Percentiles rank a stretch among this genome's conserved stretches.
phyloP scores from a whole-genome alignment of 2,797 vertebrate genomes.

The Ctenopoma kingsleyae region DNA sequence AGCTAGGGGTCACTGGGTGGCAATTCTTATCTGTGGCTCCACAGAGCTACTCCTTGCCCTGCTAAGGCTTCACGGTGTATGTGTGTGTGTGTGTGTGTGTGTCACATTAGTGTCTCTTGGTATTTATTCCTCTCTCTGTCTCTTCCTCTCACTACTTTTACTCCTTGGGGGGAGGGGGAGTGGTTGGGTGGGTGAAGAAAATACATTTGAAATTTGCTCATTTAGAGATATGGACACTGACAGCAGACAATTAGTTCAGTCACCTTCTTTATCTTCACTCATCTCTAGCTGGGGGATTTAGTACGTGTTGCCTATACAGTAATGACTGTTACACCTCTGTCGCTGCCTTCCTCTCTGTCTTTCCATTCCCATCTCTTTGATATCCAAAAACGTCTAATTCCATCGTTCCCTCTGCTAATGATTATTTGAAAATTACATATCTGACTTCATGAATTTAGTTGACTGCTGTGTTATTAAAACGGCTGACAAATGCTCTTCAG shows the following conservation, averaged over 20 bases:
- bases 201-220: constrained; percentile 76
- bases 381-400: constrained; percentile 59
- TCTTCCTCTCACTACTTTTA: constrained; percentile 24
- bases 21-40: constrained; percentile 44
- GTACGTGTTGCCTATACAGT: constrained; percentile 43
- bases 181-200: constrained; percentile 61
- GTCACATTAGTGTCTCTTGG: constrained; percentile 82
- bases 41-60: constrained; percentile 19
- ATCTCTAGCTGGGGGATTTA: constrained; percentile 59
- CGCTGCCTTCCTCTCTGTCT: constrained; percentile 5
- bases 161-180: constrained; percentile 37
- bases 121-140: constrained; percentile 67
- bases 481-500: constrained; percentile 53
- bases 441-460: constrained; percentile 69
- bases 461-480: constrained; percentile 66
- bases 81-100: constrained; percentile 7
- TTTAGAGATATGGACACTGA: constrained; percentile 78
- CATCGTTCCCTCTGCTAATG: constrained; percentile 51
- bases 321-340: constrained; percentile 40
- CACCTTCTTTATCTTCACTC: constrained; percentile 79
- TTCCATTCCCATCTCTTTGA: constrained; percentile 16
- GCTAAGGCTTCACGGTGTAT: constrained; percentile 25
- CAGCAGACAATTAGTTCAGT: constrained; percentile 80
- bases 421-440: constrained; percentile 70
- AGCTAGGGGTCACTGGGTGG: constrained; percentile 39